These are phyloP conservation scores for Orientallactaga sibirica DNA, from an alignment of 2,797 vertebrate genomes.

Conservation along the genomic window DNA sequence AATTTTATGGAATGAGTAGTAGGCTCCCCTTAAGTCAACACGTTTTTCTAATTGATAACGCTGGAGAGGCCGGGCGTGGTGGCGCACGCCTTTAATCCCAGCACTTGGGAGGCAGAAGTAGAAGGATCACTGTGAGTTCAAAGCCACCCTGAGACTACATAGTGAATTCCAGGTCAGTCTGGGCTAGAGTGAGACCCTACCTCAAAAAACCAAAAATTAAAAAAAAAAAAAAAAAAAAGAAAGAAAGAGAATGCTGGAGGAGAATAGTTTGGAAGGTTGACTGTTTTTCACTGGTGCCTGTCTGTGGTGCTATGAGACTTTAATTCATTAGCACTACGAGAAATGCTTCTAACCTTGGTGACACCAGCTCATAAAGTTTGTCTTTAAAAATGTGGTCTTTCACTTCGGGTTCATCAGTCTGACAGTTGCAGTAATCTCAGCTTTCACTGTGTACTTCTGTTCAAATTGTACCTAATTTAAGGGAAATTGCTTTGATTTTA, in stretches of 20 bases:
- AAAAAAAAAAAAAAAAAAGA: no score
- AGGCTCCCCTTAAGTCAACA: conserved; percentile 11
- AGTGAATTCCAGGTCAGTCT: no score
- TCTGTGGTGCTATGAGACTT: conserved; percentile 1
- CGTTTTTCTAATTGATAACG: conserved; percentile 21
- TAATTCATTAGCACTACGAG: not conserved
- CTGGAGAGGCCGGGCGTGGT: not conserved
- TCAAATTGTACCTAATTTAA: conserved; percentile 36
- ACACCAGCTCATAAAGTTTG: not conserved
- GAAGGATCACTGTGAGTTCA: no score
- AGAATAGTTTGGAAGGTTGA: not conserved
- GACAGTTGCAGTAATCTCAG: not conserved
- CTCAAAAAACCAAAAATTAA: no score
- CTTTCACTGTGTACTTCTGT: not conserved
- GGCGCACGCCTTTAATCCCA: no score
- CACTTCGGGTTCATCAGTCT: not conserved
- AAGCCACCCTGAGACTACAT: no score
- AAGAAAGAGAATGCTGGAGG: not conserved
- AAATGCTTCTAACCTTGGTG: not conserved
- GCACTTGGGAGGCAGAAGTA: no score
- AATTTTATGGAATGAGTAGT: not conserved
- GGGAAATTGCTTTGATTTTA: conserved; percentile 42
- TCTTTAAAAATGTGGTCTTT: conserved; percentile 8
- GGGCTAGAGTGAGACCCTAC: no score
- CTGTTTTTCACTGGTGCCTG: not conserved